A percentile compares a stretch with the other conserved stretches of the same genome.
Conservation (phyloP, 2,113 vertebrate species). For the Actenoides hombroni region DNA sequence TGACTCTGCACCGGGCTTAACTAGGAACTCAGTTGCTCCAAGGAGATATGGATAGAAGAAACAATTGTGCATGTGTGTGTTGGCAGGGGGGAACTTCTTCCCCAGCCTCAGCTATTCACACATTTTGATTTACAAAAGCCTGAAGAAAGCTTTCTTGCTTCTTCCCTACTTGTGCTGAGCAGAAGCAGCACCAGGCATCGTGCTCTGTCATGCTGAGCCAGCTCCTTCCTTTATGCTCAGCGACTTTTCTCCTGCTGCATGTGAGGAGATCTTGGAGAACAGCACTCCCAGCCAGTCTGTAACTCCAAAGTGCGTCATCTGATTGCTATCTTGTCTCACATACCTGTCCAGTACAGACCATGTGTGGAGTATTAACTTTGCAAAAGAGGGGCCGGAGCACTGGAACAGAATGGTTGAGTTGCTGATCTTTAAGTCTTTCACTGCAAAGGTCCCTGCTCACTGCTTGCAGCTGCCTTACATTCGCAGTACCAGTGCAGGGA, state of each 20-base stretch:
- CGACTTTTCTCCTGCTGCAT: not conserved
- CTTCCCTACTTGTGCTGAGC: not conserved
- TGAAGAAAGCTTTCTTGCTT: constrained; percentile 25
- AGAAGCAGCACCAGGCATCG: not conserved
- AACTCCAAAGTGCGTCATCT: not conserved
- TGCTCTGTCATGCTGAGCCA: not conserved
- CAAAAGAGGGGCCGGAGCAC: not conserved
- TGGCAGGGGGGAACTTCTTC: constrained; percentile 30
- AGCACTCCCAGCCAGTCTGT: not conserved
- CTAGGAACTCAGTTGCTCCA: not conserved
- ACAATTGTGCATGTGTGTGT: not conserved
- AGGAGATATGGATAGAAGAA: constrained; percentile 21
- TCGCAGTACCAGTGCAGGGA: not conserved
- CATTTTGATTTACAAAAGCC: constrained; percentile 16
- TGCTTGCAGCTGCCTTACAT: not conserved
- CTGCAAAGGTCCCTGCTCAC: not conserved
- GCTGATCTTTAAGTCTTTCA: not conserved
- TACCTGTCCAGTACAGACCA: constrained; percentile 31
- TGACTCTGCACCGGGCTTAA: constrained; percentile 48
- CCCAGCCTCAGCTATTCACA: not conserved
- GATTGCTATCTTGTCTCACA: constrained; percentile 17
- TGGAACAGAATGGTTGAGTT: not conserved
- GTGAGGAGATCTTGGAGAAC: not conserved
- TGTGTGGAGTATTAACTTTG: not conserved
- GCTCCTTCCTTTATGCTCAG: not conserved